These are phyloP conservation scores for Mylabris phalerata DNA, from an alignment of 1,140 invertebrate genomes.

Conservation along the genomic window DNA sequence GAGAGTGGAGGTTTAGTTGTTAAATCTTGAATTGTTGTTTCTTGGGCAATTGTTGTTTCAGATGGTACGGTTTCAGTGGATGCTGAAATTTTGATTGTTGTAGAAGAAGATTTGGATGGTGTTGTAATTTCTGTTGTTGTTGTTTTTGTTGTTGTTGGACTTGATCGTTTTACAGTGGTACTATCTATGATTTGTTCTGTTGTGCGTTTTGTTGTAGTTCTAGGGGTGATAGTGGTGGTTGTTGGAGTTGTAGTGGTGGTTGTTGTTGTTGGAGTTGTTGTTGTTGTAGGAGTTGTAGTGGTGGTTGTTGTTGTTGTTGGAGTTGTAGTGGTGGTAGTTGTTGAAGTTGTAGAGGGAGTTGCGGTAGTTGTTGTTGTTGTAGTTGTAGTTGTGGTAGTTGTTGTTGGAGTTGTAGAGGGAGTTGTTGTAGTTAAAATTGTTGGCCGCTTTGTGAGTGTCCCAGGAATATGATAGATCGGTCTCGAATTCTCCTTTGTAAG, in stretches of 20 bases:
- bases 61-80: not conserved
- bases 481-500: not conserved
- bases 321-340: not conserved
- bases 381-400: not conserved
- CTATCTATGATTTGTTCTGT: not conserved
- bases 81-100: too few relatives aligned
- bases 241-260: not conserved
- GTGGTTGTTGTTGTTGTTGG: not conserved
- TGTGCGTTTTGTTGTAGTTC: conserved; percentile 6
- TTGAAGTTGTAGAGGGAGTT: not conserved
- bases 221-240: conserved; percentile 6
- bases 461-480: not conserved
- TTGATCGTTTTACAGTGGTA: not conserved
- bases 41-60: too few relatives aligned
- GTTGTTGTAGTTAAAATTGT: not conserved
- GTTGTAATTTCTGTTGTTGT: not conserved
- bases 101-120: too few relatives aligned
- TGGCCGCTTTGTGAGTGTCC: conserved; percentile 1
- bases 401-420: not conserved
- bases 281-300: not conserved
- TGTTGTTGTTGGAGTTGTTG: not conserved
- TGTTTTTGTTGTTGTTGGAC: not conserved
- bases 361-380: not conserved
- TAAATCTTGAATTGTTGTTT: too few relatives aligned
- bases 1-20: too few relatives aligned